A percentile compares a stretch with the other conserved stretches of the same genome.
These are phyloP conservation scores for Pachyuromys duprasi DNA, from an alignment of 2,797 vertebrate species.

Conservation along the genomic window DNA sequence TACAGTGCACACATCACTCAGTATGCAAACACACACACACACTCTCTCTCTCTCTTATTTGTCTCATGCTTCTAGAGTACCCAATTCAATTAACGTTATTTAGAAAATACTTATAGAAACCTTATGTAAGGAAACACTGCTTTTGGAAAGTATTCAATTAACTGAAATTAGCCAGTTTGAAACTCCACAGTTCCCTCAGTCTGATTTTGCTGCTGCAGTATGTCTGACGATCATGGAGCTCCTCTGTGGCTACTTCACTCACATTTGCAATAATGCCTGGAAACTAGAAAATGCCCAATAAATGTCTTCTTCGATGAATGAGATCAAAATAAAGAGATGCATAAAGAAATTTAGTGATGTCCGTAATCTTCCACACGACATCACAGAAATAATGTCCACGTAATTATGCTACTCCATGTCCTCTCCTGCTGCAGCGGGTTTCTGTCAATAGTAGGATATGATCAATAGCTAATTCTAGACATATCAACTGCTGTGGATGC, in stretches of 20 bases:
- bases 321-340: neutral
- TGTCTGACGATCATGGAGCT: neutral
- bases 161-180: neutral
- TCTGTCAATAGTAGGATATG: neutral
- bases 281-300: neutral
- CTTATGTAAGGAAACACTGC: neutral
- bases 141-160: neutral
- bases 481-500: neutral
- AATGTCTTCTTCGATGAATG: conserved; percentile 28
- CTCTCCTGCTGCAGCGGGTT: neutral
- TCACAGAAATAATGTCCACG: neutral
- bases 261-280: neutral
- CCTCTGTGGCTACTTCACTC: neutral
- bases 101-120: conserved; percentile 8
- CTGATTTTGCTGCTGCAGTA: neutral
- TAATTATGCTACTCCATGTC: neutral
- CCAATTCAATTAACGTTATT: neutral
- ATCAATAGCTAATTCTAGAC: neutral
- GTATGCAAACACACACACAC: neutral
- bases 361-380: conserved; percentile 14
- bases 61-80: neutral
- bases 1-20: neutral
- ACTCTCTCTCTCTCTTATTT: neutral
- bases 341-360: neutral
- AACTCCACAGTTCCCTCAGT: neutral